Conservation (phyloP, 2,888 invertebrate species). For the Andrena minutula region DNA sequence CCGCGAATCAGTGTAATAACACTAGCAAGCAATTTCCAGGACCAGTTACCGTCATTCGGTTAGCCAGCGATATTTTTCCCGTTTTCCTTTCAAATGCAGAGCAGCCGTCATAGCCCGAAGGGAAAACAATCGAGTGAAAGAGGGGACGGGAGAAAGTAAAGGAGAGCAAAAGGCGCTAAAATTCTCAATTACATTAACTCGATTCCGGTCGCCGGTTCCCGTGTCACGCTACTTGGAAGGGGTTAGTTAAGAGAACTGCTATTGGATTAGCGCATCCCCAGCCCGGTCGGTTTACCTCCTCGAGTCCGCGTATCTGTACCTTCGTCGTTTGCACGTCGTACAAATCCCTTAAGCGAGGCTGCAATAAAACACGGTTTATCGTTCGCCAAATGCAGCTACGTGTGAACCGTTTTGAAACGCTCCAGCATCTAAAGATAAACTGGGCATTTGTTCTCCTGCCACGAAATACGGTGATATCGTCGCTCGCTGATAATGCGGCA, state of each 20-base stretch:
- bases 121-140: conserved; percentile 45
- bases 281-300: conserved; percentile 74
- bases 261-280: conserved; percentile 73
- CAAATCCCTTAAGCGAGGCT: conserved; percentile 80
- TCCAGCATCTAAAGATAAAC: conserved; percentile 52
- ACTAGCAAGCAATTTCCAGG: neutral
- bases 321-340: conserved; percentile 81
- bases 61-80: conserved; percentile 9
- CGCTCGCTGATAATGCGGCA: conserved; percentile 21
- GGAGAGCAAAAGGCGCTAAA: conserved; percentile 78
- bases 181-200: conserved; percentile 82
- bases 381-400: conserved; percentile 72
- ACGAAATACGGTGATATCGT: conserved; percentile 27
- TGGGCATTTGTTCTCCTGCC: conserved; percentile 47
- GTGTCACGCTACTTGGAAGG: conserved; percentile 76
- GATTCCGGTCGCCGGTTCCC: conserved; percentile 77
- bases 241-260: conserved; percentile 82
- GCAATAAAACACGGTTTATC: conserved; percentile 81
- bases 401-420: conserved; percentile 61
- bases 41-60: neutral
- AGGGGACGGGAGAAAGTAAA: conserved; percentile 35
- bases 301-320: conserved; percentile 75
- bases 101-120: conserved; percentile 17
- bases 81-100: conserved; percentile 24
- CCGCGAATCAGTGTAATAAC: neutral